These are phyloP conservation scores for Hapalemur alaotrensis DNA, from an alignment of 2,797 vertebrate genomes.

Conservation along the genomic window DNA sequence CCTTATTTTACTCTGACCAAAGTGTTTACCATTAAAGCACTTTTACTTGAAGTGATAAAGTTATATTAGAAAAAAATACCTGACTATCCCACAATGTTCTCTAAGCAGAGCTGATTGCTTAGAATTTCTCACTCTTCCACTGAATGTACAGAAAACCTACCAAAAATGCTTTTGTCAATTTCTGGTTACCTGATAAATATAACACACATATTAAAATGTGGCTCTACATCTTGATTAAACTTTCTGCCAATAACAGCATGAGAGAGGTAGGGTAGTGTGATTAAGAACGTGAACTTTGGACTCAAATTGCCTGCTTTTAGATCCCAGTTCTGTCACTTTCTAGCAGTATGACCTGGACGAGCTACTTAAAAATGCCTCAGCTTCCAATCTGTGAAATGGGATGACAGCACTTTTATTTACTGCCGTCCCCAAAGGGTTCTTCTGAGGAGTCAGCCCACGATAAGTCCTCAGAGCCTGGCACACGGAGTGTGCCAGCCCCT, in stretches of 20 bases:
- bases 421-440: not conserved
- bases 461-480: not conserved
- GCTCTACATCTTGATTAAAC: not conserved
- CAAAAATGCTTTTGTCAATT: not conserved
- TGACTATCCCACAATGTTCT: not conserved
- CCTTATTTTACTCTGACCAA: not conserved
- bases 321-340: not conserved
- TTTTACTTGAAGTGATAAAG: not conserved
- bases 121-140: not conserved
- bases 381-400: not conserved
- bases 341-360: accelerated
- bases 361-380: not conserved
- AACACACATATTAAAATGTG: accelerated
- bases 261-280: not conserved
- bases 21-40: not conserved
- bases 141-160: not conserved
- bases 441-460: not conserved
- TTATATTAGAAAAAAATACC: not conserved
- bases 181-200: not conserved
- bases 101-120: not conserved
- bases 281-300: not conserved
- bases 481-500: not conserved
- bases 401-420: not conserved
- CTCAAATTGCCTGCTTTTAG: not conserved
- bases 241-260: not conserved